Conservation (phyloP, 2,888 invertebrate genomes). For the Eilema depressum region DNA sequence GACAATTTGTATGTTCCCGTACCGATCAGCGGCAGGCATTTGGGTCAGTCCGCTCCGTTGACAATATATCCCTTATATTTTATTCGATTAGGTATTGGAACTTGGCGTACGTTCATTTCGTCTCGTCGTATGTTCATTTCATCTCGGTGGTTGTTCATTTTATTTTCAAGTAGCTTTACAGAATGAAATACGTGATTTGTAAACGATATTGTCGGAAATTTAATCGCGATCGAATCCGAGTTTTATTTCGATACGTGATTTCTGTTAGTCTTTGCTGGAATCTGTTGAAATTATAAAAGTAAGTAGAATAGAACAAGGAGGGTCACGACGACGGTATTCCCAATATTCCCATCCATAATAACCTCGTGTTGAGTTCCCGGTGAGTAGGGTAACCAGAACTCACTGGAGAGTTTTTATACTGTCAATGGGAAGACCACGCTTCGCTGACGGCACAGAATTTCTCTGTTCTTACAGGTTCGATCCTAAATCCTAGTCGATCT, state of each 20-base stretch:
- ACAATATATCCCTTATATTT: slow-evolving; percentile 16
- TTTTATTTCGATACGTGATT: background rate
- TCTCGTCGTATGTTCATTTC: slow-evolving; percentile 20
- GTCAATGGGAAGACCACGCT: no score
- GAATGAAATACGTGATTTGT: slow-evolving; percentile 22
- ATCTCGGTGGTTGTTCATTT: slow-evolving; percentile 24
- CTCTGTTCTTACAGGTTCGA: no score
- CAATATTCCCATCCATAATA: no score
- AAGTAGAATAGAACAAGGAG: no score
- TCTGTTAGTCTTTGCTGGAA: background rate
- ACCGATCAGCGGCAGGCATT: slow-evolving; percentile 44
- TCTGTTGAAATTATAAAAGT: background rate
- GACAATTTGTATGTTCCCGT: slow-evolving; percentile 44
- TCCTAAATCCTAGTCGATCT: no score
- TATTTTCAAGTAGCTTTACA: slow-evolving; percentile 3
- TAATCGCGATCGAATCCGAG: background rate
- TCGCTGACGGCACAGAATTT: no score
- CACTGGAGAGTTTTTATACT: no score
- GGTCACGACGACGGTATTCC: no score
- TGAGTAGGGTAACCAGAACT: no score
- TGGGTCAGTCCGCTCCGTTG: slow-evolving; percentile 50
- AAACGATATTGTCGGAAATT: background rate
- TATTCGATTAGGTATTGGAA: slow-evolving; percentile 31
- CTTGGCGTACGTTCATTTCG: slow-evolving; percentile 26
- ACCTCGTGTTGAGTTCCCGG: no score